These are phyloP conservation scores for Acanthurus leucopareius DNA, from an alignment of 2,797 vertebrate genomes.

Conservation along the genomic window DNA sequence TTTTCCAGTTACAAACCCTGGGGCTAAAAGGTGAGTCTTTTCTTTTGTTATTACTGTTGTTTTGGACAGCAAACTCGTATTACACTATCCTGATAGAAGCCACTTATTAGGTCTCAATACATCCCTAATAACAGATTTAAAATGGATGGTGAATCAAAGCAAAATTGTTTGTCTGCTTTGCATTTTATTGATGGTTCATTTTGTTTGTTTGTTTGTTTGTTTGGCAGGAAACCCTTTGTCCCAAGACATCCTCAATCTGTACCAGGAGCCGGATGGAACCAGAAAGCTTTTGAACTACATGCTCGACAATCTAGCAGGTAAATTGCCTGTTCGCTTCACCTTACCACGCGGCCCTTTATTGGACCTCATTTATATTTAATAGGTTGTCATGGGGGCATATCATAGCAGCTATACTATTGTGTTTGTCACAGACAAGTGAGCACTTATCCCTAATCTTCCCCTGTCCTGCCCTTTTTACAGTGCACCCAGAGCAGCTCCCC, in stretches of 20 bases:
- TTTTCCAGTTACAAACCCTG: conserved; percentile 98
- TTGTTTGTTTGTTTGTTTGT: neutral
- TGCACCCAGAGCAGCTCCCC: conserved; percentile 99
- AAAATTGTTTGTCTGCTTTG: neutral
- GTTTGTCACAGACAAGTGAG: conserved; percentile 3
- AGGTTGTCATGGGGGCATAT: neutral
- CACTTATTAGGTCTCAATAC: neutral
- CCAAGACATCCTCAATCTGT: conserved; percentile 98
- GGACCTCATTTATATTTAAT: conserved; percentile 35
- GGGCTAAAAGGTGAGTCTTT: conserved; percentile 93
- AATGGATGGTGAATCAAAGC: neutral
- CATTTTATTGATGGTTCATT: neutral
- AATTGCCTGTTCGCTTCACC: neutral
- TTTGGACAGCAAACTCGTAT: neutral
- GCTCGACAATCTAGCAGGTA: conserved; percentile 99
- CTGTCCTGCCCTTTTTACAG: conserved; percentile 71
- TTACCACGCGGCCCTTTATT: neutral
- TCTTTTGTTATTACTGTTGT: neutral
- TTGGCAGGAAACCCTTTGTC: conserved; percentile 97
- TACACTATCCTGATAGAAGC: too few relatives aligned
- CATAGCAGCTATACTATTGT: conserved; percentile 10
- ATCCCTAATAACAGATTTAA: neutral
- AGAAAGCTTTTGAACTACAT: conserved; percentile 99
- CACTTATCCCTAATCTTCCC: rapidly evolving
- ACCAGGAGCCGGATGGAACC: conserved; percentile 98